A percentile compares a stretch with the other conserved stretches of the same genome.
These are phyloP conservation scores for Osmoderma eremita DNA, from an alignment of 2,888 invertebrate genomes.

Conservation along the genomic window DNA sequence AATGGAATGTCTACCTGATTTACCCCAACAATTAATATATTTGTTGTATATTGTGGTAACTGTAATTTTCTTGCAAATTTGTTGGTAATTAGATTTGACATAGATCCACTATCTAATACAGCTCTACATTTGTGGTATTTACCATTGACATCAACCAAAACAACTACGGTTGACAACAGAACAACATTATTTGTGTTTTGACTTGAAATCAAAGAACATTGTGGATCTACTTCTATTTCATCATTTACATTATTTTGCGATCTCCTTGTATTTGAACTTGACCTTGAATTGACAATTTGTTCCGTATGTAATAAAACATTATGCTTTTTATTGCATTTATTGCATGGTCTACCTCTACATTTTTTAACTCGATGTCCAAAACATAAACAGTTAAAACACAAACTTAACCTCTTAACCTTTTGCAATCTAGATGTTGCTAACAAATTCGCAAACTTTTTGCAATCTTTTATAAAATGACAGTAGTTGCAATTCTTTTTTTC, in stretches of 20 bases:
- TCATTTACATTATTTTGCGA: not conserved
- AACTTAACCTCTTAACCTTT: too few species aligned
- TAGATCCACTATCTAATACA: slow-evolving; percentile 2
- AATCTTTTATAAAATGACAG: too few species aligned
- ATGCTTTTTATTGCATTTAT: too few species aligned
- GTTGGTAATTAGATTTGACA: not conserved
- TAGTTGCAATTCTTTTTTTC: too few species aligned
- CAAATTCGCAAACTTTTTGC: too few species aligned
- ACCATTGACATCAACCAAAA: not conserved
- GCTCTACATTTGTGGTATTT: slow-evolving; percentile 13
- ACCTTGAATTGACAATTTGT: not conserved
- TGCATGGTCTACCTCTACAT: too few species aligned
- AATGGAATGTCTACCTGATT: not conserved
- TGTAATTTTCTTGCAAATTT: not conserved
- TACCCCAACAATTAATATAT: slow-evolving; percentile 1
- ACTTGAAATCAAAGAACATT: slow-evolving; percentile 3
- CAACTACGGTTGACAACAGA: not conserved
- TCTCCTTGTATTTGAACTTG: not conserved
- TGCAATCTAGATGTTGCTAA: too few species aligned
- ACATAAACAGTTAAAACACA: too few species aligned
- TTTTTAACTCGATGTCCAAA: too few species aligned
- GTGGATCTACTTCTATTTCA: not conserved
- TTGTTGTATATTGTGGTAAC: not conserved
- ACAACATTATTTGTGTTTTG: not conserved
- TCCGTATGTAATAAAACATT: not conserved